phyloP scores from a whole-genome alignment of 2,113 vertebrate species.

The Caracal caracal region DNA sequence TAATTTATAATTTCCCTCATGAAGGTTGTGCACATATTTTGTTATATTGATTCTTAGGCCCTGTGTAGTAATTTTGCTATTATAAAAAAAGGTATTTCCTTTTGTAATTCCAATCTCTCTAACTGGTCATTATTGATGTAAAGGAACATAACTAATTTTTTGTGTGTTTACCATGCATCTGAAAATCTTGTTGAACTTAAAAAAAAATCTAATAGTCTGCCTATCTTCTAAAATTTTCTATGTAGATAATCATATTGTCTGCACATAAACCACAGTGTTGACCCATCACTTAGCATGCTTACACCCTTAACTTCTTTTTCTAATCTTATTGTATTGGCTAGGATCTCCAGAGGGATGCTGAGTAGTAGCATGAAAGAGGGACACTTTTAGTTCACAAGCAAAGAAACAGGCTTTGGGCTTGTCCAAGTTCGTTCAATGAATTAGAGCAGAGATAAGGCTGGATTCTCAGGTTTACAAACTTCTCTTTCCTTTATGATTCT shows the following conservation, averaged over 20 bases:
- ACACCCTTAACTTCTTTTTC: neutral
- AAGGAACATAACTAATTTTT: conserved; percentile 30
- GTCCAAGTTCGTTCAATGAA: neutral
- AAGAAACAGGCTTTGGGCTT: neutral
- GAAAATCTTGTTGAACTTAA: conserved; percentile 10
- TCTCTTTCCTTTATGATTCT: conserved; percentile 22
- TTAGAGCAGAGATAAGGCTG: neutral
- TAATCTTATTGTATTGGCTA: neutral
- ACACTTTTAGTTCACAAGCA: neutral
- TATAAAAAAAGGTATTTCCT: neutral
- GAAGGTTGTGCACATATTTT: neutral
- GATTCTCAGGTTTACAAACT: conserved; percentile 22
- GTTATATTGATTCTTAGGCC: neutral
- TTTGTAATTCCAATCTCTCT: neutral
- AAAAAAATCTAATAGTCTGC: neutral
- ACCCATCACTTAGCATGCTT: neutral
- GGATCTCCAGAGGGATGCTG: neutral
- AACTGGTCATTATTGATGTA: neutral
- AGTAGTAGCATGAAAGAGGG: neutral
- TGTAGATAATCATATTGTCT: neutral
- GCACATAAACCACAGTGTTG: neutral
- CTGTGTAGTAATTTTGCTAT: conserved; percentile 3
- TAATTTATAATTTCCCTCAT: conserved; percentile 8
- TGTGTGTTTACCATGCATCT: neutral
- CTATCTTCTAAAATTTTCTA: neutral